These are phyloP conservation scores for Sepiola atlantica DNA, from an alignment of 2,888 invertebrate genomes.

Conservation along the genomic window DNA sequence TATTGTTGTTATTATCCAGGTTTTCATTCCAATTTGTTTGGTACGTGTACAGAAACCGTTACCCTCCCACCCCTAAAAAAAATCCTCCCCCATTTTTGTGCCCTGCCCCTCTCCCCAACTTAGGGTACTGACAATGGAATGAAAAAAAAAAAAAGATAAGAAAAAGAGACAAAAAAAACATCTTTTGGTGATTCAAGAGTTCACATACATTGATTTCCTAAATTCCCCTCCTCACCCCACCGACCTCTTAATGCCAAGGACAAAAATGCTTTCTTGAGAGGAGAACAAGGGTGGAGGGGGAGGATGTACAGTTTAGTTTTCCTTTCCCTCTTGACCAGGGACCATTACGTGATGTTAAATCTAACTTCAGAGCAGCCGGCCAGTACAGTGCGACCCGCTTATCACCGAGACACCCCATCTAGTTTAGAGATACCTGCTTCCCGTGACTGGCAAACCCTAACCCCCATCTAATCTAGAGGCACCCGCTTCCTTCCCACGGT, in stretches of 20 bases:
- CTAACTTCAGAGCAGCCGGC: background rate
- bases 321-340: background rate
- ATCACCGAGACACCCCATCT: no score
- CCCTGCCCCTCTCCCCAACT: background rate
- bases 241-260: background rate
- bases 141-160: background rate
- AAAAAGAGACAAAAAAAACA: background rate
- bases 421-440: no score
- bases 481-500: no score
- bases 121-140: background rate
- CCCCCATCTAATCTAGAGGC: no score
- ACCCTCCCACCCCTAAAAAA: background rate
- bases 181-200: slow-evolving; percentile 14
- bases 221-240: background rate
- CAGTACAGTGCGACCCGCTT: no score
- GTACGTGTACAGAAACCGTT: background rate
- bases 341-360: background rate
- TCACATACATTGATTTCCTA: background rate
- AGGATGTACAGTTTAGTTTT: background rate
- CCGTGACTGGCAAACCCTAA: no score
- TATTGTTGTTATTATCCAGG: background rate
- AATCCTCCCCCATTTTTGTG: no score
- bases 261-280: background rate
- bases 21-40: background rate
- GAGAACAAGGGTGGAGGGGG: no score